Evolutionary conservation across 2,888 invertebrate species (phyloP), one percentile per base, ranked within the genome.

Genomic region (Apodemia hepburni): DNA sequence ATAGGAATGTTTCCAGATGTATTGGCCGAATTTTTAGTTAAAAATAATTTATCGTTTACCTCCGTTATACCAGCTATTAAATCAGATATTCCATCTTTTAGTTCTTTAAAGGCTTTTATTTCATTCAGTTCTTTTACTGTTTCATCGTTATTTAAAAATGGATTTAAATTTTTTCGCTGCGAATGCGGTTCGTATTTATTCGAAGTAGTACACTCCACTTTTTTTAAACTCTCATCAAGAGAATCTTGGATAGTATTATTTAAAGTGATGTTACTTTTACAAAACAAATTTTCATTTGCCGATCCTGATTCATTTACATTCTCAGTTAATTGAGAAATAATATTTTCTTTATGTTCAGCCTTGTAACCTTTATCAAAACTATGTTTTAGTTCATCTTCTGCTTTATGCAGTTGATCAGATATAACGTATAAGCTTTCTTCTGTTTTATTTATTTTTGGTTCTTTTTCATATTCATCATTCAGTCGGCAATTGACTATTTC

Each of bases 11-110:
- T 79, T 59, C 73, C 71, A 60, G 67, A 65, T 54, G 70, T 69
- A 38, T 59, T 58, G 22, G 42, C 15, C 27, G 58, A 22, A 27
- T 66, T 67, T 69, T 84, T 87, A 61, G 82, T 75, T 64, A 83
- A 73, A 70, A 87, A 90, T 58, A 92, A 69, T 72, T 90, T 92
- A 66, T 90, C 89, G 65, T 89, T 91, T 0, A 92, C 92, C 73
- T 91, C 87, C 38, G 91, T 82, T 73, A 92, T 92, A 49, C 92
- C 92, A 68, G 92, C 91, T 64, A 92, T 86, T 67, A 92, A 79
- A 73, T 92, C 91, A 38, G 90, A 89, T 69, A 92, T 92, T 5
- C 92, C 92, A 64, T 91, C 87, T 77, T 92, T 90, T 18, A 92
- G 74, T 76, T 92, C 92, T 75, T 87, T 87, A 33, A 92, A 92